Evolutionary conservation across 2,113 vertebrate species (phyloP).

Genomic region (Eolophus roseicapilla): DNA sequence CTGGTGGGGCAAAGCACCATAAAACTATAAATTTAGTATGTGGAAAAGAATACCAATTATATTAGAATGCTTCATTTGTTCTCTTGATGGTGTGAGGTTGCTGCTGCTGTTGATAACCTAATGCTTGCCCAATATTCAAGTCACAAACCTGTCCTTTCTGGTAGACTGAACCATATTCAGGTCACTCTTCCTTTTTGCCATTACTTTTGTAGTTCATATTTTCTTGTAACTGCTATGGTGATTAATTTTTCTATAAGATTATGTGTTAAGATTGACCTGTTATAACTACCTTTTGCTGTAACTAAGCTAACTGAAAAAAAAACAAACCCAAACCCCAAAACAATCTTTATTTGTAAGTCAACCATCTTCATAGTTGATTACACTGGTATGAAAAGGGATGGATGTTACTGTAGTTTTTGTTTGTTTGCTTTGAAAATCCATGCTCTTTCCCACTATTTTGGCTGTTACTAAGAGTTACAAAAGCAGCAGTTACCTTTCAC

Average conservation of each 20-base stretch:
- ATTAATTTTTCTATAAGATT: neutral
- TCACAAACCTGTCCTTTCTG: neutral
- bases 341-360: neutral
- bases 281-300: neutral
- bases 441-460: neutral
- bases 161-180: neutral
- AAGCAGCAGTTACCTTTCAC: neutral
- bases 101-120: neutral
- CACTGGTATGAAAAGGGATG: neutral
- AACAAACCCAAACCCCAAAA: neutral
- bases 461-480: neutral
- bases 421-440: neutral
- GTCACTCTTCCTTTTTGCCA: neutral
- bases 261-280: neutral
- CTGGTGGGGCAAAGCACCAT: neutral
- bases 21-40: neutral
- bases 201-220: neutral
- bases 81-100: neutral
- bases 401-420: neutral
- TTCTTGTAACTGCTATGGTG: neutral
- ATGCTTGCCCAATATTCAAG: neutral
- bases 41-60: rapidly evolving
- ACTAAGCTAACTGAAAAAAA: neutral
- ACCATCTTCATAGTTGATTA: neutral
- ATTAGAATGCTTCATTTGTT: neutral